Evolutionary conservation across 2,888 invertebrate species (phyloP).

Genomic region (Strigamia crassipes): DNA sequence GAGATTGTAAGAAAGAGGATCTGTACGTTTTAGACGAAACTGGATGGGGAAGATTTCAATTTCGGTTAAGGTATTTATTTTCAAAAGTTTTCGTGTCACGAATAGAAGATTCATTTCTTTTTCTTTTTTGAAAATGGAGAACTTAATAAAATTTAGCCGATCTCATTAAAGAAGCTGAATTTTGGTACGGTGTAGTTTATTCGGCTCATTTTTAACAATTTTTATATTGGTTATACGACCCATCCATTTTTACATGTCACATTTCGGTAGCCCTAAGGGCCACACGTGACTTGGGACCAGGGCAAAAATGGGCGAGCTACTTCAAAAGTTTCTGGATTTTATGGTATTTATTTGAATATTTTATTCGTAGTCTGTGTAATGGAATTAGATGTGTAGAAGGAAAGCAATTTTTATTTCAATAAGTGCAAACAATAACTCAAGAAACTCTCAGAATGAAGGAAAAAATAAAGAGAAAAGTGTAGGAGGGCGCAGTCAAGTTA

Average conservation of each 20-base stretch:
- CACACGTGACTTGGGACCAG: not conserved
- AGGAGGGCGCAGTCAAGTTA: not conserved
- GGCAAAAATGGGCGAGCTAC: not conserved
- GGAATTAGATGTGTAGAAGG: slow-evolving; percentile 18
- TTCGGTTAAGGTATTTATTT: slow-evolving; percentile 11
- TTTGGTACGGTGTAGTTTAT: too few relatives aligned
- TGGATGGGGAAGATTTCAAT: not conserved
- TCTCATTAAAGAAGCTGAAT: too few relatives aligned
- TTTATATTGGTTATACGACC: not conserved
- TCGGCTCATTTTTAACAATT: not conserved
- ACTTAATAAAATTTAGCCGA: too few relatives aligned
- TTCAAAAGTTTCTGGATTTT: slow-evolving; percentile 1
- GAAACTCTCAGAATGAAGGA: not conserved
- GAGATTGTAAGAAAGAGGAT: slow-evolving; percentile 10
- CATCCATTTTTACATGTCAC: not conserved
- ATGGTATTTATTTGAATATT: slow-evolving; percentile 33
- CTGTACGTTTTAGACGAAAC: not conserved
- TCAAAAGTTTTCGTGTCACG: not conserved
- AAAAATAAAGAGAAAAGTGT: not conserved
- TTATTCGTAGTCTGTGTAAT: not conserved
- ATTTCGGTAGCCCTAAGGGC: not conserved
- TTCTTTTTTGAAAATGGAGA: not conserved
- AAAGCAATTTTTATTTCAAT: slow-evolving; percentile 25
- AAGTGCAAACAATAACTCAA: slow-evolving; percentile 28
- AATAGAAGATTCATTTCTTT: not conserved